Evolutionary conservation across 2,888 invertebrate species (phyloP).

Genomic region (Neoitamus cyanurus): DNA sequence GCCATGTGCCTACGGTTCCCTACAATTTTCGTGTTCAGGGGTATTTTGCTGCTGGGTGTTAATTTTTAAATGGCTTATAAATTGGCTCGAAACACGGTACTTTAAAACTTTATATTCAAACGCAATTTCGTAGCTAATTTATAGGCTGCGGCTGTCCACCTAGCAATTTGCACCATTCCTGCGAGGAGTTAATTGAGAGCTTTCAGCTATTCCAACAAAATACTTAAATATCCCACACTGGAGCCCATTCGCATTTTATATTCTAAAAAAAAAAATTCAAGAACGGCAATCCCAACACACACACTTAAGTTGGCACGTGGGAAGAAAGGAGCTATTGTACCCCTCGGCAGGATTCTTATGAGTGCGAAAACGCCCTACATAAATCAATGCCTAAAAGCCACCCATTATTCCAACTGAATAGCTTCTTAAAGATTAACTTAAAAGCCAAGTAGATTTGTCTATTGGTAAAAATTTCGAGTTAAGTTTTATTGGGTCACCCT

Average conservation of each 20-base stretch:
- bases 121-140: neutral
- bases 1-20: neutral
- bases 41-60: constrained; percentile 1
- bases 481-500: neutral
- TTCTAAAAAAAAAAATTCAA: neutral
- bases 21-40: neutral
- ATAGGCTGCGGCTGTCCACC: constrained; percentile 5
- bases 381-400: neutral
- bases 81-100: neutral
- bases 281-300: neutral
- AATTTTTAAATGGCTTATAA: constrained; percentile 1
- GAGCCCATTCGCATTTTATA: neutral
- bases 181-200: neutral
- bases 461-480: neutral
- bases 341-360: neutral
- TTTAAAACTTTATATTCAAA: neutral
- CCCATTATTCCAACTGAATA: neutral
- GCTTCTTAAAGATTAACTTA: neutral
- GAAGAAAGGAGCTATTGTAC: neutral
- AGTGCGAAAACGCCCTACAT: neutral
- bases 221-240: neutral
- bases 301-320: neutral
- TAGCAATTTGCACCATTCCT: neutral
- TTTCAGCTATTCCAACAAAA: neutral
- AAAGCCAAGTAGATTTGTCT: neutral